These are phyloP conservation scores for Adelosebastes latens DNA, from an alignment of 2,797 vertebrate genomes.

Conservation along the genomic window DNA sequence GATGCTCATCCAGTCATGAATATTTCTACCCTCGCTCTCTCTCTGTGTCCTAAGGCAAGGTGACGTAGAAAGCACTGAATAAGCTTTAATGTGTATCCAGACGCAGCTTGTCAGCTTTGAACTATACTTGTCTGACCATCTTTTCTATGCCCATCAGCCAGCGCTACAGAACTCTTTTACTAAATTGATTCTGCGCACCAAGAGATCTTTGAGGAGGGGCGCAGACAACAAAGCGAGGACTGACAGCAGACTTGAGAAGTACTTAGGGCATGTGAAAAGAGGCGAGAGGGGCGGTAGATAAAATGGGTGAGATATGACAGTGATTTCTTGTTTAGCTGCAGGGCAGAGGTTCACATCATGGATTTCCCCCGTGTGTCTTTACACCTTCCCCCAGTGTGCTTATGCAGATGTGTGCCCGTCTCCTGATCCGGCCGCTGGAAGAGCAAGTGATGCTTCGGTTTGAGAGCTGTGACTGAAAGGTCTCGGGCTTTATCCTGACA, in stretches of 20 bases:
- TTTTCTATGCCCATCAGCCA: conserved; percentile 53
- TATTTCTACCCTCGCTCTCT: conserved; percentile 14
- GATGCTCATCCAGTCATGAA: conserved; percentile 56
- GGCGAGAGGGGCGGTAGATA: conserved; percentile 27
- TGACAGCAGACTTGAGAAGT: conserved; percentile 42
- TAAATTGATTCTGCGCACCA: conserved; percentile 52
- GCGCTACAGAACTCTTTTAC: conserved; percentile 33
- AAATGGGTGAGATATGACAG: conserved; percentile 45
- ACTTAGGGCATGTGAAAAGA: conserved; percentile 39
- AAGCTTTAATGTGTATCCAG: conserved; percentile 55
- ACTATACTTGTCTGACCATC: conserved; percentile 51
- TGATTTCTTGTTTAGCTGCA: conserved; percentile 43
- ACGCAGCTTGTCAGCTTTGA: conserved; percentile 58
- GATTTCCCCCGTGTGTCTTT: conserved; percentile 38
- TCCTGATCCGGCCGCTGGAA: conserved; percentile 1
- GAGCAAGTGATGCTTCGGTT: neutral
- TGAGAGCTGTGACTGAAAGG: conserved; percentile 15
- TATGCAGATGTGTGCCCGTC: neutral
- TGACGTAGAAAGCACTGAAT: conserved; percentile 52
- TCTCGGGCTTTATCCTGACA: neutral
- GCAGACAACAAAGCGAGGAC: conserved; percentile 31
- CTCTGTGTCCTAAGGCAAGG: conserved; percentile 53
- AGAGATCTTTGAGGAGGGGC: conserved; percentile 33
- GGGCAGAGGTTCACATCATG: conserved; percentile 37
- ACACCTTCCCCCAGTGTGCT: conserved; percentile 10